Evolutionary conservation across 2,888 invertebrate genomes (phyloP), one percentile per base, ranked within the genome.

Genomic region (Caenorhabditis uteleia): DNA sequence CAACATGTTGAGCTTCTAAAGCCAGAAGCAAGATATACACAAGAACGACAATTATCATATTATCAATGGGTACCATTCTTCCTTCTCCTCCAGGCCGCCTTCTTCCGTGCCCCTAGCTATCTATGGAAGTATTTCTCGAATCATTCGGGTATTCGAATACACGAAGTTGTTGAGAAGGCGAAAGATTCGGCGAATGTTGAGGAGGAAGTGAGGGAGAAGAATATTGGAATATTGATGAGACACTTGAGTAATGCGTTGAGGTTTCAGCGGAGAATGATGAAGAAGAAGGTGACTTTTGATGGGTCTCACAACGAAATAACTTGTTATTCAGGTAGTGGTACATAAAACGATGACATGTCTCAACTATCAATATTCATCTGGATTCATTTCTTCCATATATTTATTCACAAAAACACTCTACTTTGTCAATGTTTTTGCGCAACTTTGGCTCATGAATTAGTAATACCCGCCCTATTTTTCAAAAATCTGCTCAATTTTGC

Each of bases 61-160:
- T 81, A 81, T 44, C 81, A 77, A 66, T 78, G 78, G 78, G 80
- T 80, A 23, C 80, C 80, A 14, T 80, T 80, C 56, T 79, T 80
- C 44, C 70, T 81, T n/a, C 68, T 81, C 8, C 60, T 81, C 1
- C 75, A 77, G 46, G 81, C 81, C 0, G 81, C 79, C 1, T 81
- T 77, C 40, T 81, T 81, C 53, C 74, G 81, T 20, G 65, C 78
- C 14, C 81, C 81, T 3, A 77, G 76, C 31, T 60, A 79, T 43
- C 34, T 81, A 4, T 81, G 81, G 81, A 75, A 78, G 47, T 75
- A 72, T 42, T 69, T 80, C 27, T 78, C 72, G 14, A 75, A 78
- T 42, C 74, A 74, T 56, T 80, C 80, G 12, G 80, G 80, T 34
- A 67, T 81, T 8, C 56, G 79, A 42, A 78, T 81, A 39, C 80